Percentiles rank a stretch among this genome's conserved stretches.
Evolutionary conservation across 2,888 invertebrate species (phyloP).

Genomic region (Apotomis betuletana): DNA sequence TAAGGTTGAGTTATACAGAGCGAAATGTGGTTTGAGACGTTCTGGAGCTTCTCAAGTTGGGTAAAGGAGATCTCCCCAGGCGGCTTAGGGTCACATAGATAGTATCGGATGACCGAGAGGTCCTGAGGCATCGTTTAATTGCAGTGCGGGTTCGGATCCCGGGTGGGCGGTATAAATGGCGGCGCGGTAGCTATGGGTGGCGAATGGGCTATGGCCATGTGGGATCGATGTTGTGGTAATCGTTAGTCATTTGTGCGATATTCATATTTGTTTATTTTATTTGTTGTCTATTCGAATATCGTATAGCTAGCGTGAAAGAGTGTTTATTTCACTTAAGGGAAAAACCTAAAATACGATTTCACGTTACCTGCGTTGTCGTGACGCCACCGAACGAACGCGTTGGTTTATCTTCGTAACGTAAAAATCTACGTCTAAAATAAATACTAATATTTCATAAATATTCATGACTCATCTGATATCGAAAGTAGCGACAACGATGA

Average conservation of each 20-base stretch:
- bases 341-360: too few relatives aligned
- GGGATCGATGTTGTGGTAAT: constrained; percentile 30
- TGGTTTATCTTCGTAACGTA: too few relatives aligned
- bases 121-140: constrained; percentile 75
- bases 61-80: constrained; percentile 53
- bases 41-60: background rate
- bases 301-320: background rate
- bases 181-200: constrained; percentile 66
- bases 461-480: too few relatives aligned
- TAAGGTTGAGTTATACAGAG: constrained; percentile 22
- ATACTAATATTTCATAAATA: too few relatives aligned
- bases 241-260: constrained; percentile 23
- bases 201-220: constrained; percentile 51
- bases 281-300: background rate
- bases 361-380: too few relatives aligned
- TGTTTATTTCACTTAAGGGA: too few relatives aligned
- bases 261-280: constrained; percentile 1
- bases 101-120: constrained; percentile 70
- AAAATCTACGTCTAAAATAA: too few relatives aligned
- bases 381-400: too few relatives aligned
- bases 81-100: constrained; percentile 68
- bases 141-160: constrained; percentile 54
- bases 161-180: constrained; percentile 75
- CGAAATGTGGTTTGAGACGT: constrained; percentile 2
- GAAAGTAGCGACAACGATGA: too few relatives aligned